Evolutionary conservation across 2,113 vertebrate species (phyloP), one percentile per base, ranked within the genome.

Genomic region (Speoplatyrhinus poulsoni): DNA sequence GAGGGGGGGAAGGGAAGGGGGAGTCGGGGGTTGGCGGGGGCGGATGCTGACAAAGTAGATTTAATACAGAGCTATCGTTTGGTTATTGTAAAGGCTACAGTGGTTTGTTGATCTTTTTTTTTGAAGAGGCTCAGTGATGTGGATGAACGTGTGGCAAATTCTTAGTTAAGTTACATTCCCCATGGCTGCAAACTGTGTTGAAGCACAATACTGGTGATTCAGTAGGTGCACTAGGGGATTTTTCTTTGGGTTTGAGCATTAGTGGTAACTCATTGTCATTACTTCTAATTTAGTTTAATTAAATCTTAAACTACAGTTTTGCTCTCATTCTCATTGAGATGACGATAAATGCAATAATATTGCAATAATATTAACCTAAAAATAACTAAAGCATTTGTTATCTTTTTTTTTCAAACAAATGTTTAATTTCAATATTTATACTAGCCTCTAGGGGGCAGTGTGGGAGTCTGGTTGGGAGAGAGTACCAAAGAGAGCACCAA

Each of bases 401-500:
- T 36, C 4, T 9, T 15, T 55, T 69, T 16, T 19, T 19, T 19
- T 19, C 2, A 19, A 19, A 19, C 19, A 19, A 19, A 19, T 19
- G 19, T 3, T 0, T 65, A 16, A 3, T 11, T 12, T 63, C 12
- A 55, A 12, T 65, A 46, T 58, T 65, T n/a, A 12, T 3, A 7
- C 41, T 74, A 58, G 59, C 82, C 88, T 88, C 70, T 60, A 83
- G 88, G 88, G 86, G 86, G 87, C 85, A 83, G 57, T 86, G 78
- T 83, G 75, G 81, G 60, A 62, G 69, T 60, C 81, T 76, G 55
- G 54, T 70, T 53, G 64, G 52, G 53, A 70, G 8, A 48, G 62
- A 77, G 60, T 59, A 75, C 10, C 57, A 70, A 70, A 54, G 12
- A 9, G 48, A 61, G 9, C 6, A 59, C 48, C 59, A 9, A 70